Conservation (phyloP, 35 echinoderm and acorn worm genomes). For the Ophiothrix spiculata region DNA sequence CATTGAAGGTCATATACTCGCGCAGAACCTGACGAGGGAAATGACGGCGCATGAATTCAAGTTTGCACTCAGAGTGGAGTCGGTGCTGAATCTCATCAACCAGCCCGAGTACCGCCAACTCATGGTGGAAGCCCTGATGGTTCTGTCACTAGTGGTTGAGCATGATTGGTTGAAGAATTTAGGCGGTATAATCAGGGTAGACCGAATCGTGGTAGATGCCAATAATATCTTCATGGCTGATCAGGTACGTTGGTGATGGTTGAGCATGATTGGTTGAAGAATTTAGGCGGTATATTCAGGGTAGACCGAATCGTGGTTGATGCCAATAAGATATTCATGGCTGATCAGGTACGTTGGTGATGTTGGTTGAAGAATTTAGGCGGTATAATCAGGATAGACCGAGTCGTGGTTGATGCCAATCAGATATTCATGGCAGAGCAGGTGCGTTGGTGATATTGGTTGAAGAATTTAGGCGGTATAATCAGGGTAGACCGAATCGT, state of each 20-base stretch:
- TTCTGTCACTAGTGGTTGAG: conserved; percentile 78
- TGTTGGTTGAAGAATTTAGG: conserved; percentile 71
- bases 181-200: conserved; percentile 62
- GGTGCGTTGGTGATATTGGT: conserved; percentile 71
- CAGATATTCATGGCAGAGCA: conserved; percentile 86
- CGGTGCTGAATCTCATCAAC: conserved; percentile 78
- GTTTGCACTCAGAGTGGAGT: conserved; percentile 82
- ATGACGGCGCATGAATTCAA: conserved; percentile 96
- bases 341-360: conserved; percentile 76
- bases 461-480: conserved; percentile 46
- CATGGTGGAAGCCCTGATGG: conserved; percentile 95
- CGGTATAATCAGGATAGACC: conserved; percentile 60
- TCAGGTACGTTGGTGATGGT: conserved; percentile 77
- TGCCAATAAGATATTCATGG: conserved; percentile 84
- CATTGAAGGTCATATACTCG: conserved; percentile 58
- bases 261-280: conserved; percentile 81
- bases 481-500: conserved; percentile 78
- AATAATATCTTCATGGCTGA: conserved; percentile 85
- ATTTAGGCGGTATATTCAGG: conserved; percentile 60
- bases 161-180: conserved; percentile 80
- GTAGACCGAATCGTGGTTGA: conserved; percentile 67
- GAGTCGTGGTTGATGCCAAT: conserved; percentile 76
- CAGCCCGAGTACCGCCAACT: conserved; percentile 90
- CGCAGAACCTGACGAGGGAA: conserved; percentile 76
- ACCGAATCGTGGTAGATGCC: conserved; percentile 65